Conservation (phyloP, 1,140 invertebrate genomes). For the Macrocentrus cingulum region DNA sequence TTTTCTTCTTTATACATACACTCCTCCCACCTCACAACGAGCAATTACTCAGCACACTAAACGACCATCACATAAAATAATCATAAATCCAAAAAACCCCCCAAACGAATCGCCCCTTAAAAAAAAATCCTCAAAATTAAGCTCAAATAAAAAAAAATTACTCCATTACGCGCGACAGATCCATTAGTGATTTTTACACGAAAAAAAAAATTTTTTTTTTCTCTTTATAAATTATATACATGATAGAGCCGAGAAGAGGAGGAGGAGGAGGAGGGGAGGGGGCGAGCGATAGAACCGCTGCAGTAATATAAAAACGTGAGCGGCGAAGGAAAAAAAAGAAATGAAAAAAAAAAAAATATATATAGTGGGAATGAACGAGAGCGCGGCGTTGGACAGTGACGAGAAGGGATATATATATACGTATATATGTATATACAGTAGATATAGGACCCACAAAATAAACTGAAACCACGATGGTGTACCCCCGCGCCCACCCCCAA, state of each 20-base stretch:
- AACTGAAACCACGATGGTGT: slow-evolving; percentile 56
- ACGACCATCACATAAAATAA: too few species aligned
- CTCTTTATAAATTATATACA: background rate
- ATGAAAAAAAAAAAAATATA: slow-evolving; percentile 13
- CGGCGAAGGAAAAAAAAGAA: slow-evolving; percentile 15
- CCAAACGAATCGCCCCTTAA: too few species aligned
- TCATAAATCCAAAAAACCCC: too few species aligned
- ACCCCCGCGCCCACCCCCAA: slow-evolving; percentile 29
- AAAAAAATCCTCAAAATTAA: too few species aligned
- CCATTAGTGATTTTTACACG: too few species aligned
- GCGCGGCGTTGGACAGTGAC: slow-evolving; percentile 51
- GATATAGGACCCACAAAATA: slow-evolving; percentile 54
- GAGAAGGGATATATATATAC: slow-evolving; percentile 40
- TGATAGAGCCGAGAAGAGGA: background rate
- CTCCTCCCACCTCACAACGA: too few species aligned
- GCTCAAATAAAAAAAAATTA: too few species aligned
- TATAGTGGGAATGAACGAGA: slow-evolving; percentile 16
- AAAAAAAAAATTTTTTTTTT: background rate
- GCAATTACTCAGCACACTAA: too few species aligned
- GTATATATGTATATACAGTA: too few species aligned
- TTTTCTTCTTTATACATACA: too few species aligned
- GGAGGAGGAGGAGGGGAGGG: background rate
- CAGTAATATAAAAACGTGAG: background rate
- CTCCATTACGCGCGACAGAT: too few species aligned
- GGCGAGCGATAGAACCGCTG: background rate